Conservation (phyloP, 2,797 vertebrate species). For the Urocyon cinereoargenteus region DNA sequence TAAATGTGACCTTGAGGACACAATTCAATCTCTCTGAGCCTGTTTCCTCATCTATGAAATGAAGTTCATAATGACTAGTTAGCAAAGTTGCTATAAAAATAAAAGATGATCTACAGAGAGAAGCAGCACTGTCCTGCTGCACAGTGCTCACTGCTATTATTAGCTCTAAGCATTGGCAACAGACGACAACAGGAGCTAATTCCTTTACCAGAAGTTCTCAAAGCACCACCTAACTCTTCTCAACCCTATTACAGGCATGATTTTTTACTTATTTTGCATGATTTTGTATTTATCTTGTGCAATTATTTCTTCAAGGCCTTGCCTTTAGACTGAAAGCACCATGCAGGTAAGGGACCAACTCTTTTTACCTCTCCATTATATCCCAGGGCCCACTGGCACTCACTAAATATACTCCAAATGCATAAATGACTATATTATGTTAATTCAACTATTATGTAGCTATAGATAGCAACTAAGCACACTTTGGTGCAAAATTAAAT, state of each 20-base stretch:
- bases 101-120: neutral
- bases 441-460: slow-evolving; percentile 18
- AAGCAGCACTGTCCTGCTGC: neutral
- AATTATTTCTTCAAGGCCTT: neutral
- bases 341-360: neutral
- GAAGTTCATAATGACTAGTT: neutral
- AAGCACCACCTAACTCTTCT: neutral
- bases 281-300: neutral
- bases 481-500: neutral
- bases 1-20: neutral
- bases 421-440: slow-evolving; percentile 31
- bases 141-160: neutral
- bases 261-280: neutral
- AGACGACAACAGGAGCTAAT: neutral
- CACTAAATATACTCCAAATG: neutral
- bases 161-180: neutral
- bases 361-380: neutral
- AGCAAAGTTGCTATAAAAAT: neutral
- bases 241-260: neutral
- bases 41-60: neutral
- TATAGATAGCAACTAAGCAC: neutral
- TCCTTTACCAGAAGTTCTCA: neutral
- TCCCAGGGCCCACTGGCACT: neutral
- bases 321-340: neutral
- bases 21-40: neutral